phyloP scores from a whole-genome alignment of 2,113 vertebrate species.

The Hirundichthys speculiger region DNA sequence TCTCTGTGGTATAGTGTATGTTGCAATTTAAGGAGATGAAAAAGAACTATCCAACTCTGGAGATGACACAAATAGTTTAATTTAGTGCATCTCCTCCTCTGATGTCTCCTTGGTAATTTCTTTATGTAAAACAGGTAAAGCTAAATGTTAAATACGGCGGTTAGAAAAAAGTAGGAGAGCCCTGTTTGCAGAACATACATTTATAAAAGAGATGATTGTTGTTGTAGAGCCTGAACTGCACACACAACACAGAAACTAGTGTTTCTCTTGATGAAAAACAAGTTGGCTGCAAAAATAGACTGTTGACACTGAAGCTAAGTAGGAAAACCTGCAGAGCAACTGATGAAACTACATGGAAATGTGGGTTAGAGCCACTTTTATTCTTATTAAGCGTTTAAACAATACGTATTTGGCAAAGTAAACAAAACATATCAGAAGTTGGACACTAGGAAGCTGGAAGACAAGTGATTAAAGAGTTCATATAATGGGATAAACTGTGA shows the following conservation, averaged over 20 bases:
- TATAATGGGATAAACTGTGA: too few species aligned
- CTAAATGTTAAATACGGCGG: background rate
- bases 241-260: background rate
- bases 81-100: constrained; percentile 11
- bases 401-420: too few species aligned
- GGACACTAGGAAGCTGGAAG: too few species aligned
- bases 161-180: background rate
- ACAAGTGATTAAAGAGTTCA: too few species aligned
- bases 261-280: background rate
- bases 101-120: background rate
- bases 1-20: constrained; percentile 3
- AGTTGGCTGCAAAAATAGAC: background rate
- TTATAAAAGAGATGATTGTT: background rate
- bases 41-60: constrained; percentile 4
- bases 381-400: too few species aligned
- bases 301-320: background rate
- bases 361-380: too few species aligned
- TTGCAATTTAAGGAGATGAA: constrained; percentile 20
- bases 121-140: background rate
- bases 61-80: constrained; percentile 20
- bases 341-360: too few species aligned
- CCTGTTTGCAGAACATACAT: too few species aligned
- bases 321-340: too few species aligned
- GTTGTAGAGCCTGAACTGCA: background rate
- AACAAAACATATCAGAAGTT: too few species aligned